phyloP scores from a whole-genome alignment of 2,113 vertebrate genomes.

The Pica pica region DNA sequence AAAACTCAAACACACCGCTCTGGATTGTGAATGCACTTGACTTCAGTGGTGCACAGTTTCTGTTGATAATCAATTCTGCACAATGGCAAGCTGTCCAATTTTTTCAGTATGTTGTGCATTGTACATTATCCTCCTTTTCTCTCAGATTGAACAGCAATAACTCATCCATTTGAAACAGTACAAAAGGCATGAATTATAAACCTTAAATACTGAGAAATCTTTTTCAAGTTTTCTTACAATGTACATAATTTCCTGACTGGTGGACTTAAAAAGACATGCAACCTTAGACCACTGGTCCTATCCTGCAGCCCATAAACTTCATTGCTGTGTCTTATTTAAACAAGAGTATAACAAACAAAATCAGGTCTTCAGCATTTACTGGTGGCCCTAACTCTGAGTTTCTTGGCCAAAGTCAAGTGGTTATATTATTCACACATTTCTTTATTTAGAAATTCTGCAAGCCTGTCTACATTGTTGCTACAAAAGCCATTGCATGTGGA shows the following conservation, averaged over 20 bases:
- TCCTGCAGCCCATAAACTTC: neutral
- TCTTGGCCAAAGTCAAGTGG: neutral
- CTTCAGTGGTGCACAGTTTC: neutral
- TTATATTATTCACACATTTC: neutral
- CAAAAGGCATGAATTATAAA: neutral
- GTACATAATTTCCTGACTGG: neutral
- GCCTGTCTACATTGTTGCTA: neutral
- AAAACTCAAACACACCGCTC: neutral
- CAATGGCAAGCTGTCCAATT: neutral
- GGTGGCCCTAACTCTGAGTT: neutral
- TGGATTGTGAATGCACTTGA: neutral
- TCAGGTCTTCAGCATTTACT: neutral
- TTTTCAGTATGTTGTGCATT: neutral
- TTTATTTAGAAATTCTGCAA: neutral
- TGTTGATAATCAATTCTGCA: neutral
- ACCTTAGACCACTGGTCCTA: neutral
- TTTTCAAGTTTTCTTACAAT: neutral
- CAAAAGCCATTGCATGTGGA: neutral
- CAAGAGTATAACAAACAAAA: neutral
- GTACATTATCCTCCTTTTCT: constrained; percentile 29
- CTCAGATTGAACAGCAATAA: neutral
- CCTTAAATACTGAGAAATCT: neutral
- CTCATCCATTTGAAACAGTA: neutral
- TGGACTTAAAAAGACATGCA: neutral
- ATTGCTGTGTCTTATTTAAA: neutral